Base-by-base conservation (phyloP, 2,888 invertebrate genomes). In the Abrostola triplasia region DNA sequence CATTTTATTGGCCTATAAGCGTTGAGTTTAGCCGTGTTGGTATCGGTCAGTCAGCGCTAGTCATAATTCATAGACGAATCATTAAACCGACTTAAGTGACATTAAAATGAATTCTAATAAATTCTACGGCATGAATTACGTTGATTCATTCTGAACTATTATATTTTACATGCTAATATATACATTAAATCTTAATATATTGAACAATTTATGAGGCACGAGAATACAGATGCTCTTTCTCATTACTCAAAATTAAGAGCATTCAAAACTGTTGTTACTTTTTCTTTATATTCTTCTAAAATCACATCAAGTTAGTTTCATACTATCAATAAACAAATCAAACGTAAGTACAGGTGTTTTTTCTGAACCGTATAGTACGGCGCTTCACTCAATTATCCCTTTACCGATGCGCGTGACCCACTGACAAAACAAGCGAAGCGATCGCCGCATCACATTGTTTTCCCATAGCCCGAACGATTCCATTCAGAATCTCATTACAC, bases 401-500 rank as follows among this genome's bases (percentile, higher is more conserved):
- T 73, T 74, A 75, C 73, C 64, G 73, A 80, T 82, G 83, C 84
- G 86, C 91, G 89, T 92, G 92, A 91, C 91, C 92, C 84, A 92
- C 88, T 90, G 86, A 90, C 89, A 89, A 91, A 92, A 90, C 89
- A 86, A 89, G 86, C 84, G 81, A 81, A 83, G 77, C 73, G 84
- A 84, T 84, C 85, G 80, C 83, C 78, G 63, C 79, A 76, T 82
- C 80, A 87, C 86, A 93, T 93, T 92, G 93, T 93, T 93, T 93
- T 93, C 93, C 93, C 92, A 94, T 92, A 92, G 88, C 82, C 79
- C 77, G 79, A 83, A 77, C 88, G 84, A 89, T 91, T 91, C 93
- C 92, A 94, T 94, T 94, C 92, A 93, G 92, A 94, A 93, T 93
- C 93, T 92, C 93, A 94, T 94, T 93, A 94, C 92, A 91, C 88